Conservation (phyloP, 37 sponge, comb jelly and placozoan species). For the Halichondria panicea region DNA sequence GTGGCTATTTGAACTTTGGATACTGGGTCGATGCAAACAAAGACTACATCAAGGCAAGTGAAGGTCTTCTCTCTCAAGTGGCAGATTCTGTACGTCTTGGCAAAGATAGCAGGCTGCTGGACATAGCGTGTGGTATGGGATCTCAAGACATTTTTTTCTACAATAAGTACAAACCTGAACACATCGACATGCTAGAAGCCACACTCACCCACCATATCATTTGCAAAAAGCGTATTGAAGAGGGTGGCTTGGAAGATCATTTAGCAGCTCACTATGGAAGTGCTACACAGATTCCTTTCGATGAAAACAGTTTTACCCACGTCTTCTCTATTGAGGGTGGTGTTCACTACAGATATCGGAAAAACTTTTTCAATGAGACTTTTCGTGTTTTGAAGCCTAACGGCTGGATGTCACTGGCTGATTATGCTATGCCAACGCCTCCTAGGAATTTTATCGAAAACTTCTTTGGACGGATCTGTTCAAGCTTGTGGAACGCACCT, state of each 20-base stretch:
- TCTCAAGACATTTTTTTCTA: background rate
- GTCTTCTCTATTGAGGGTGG: conserved; percentile 1
- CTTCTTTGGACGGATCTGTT: background rate
- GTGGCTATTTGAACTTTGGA: background rate
- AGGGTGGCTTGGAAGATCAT: background rate
- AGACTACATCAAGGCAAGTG: background rate
- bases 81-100: background rate
- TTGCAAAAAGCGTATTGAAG: background rate
- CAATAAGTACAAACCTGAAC: background rate
- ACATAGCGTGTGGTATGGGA: background rate
- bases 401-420: background rate
- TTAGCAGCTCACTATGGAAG: background rate
- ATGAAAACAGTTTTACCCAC: background rate
- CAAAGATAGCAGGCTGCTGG: background rate
- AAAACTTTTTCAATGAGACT: background rate
- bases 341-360: background rate
- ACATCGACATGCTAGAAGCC: background rate
- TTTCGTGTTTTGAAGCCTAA: background rate
- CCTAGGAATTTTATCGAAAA: background rate
- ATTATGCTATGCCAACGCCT: background rate
- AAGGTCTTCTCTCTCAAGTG: background rate
- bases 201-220: background rate
- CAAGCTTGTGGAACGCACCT: background rate
- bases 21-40: background rate
- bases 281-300: background rate